Conservation (phyloP, 2,797 vertebrate species). For the Vireo griseus region DNA sequence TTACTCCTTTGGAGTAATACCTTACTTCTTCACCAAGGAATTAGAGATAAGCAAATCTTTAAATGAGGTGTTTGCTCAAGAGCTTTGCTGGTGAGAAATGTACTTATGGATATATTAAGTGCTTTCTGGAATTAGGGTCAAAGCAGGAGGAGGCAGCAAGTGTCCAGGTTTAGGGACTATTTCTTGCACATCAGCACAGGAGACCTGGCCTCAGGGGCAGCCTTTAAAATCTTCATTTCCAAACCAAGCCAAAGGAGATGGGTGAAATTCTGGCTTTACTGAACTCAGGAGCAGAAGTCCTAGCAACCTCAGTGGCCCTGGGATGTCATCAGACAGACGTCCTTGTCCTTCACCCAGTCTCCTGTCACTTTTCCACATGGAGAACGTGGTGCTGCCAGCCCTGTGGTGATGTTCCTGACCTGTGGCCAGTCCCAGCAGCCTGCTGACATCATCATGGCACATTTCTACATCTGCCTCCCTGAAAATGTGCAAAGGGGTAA, state of each 20-base stretch:
- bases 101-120: not conserved
- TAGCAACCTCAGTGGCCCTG: not conserved
- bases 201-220: not conserved
- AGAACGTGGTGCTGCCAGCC: not conserved
- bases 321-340: not conserved
- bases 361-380: not conserved
- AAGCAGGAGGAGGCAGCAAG: not conserved
- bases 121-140: constrained; percentile 10
- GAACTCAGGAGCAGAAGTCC: not conserved
- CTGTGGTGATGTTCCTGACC: not conserved
- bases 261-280: not conserved
- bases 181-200: not conserved
- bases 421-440: not conserved
- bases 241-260: not conserved
- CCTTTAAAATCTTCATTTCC: not conserved
- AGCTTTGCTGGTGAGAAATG: not conserved
- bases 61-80: not conserved
- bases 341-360: not conserved
- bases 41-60: not conserved
- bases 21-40: not conserved
- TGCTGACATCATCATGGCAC: not conserved
- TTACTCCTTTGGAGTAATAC: not conserved
- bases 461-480: not conserved
- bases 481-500: not conserved
- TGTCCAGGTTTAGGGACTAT: not conserved